Conservation (phyloP, 2,888 invertebrate species). For the Phytoseiulus persimilis region DNA sequence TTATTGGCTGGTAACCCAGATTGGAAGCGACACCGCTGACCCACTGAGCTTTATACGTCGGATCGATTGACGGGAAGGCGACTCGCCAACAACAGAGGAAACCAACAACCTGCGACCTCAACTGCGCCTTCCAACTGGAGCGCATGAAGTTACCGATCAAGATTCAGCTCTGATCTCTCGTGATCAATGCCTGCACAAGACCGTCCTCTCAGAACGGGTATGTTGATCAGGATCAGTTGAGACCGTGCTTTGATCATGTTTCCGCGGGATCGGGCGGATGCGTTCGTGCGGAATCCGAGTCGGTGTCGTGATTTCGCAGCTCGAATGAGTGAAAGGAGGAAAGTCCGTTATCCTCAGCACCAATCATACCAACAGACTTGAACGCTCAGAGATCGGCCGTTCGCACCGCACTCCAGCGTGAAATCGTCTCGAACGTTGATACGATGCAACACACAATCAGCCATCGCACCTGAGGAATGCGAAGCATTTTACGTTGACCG, state of each 20-base stretch:
- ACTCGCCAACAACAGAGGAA: background rate
- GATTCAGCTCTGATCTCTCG: too few species aligned
- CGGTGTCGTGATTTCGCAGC: too few species aligned
- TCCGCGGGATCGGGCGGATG: too few species aligned
- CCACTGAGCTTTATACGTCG: constrained; percentile 5
- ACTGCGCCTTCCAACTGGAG: background rate
- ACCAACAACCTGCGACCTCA: background rate
- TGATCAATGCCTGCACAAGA: too few species aligned
- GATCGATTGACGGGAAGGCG: background rate
- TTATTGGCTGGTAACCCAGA: background rate
- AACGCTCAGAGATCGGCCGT: background rate
- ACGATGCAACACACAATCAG: background rate
- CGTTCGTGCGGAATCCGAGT: too few species aligned
- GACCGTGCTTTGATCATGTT: too few species aligned
- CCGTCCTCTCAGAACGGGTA: too few species aligned
- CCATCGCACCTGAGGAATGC: background rate
- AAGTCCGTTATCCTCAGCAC: background rate
- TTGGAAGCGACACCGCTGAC: background rate
- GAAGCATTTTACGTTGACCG: background rate
- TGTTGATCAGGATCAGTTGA: too few species aligned
- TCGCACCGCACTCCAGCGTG: background rate
- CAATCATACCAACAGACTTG: background rate
- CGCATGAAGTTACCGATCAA: background rate
- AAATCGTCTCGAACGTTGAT: background rate
- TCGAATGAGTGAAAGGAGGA: background rate